These are phyloP conservation scores for Popillia japonica DNA, from an alignment of 1,140 invertebrate species.

Conservation along the genomic window DNA sequence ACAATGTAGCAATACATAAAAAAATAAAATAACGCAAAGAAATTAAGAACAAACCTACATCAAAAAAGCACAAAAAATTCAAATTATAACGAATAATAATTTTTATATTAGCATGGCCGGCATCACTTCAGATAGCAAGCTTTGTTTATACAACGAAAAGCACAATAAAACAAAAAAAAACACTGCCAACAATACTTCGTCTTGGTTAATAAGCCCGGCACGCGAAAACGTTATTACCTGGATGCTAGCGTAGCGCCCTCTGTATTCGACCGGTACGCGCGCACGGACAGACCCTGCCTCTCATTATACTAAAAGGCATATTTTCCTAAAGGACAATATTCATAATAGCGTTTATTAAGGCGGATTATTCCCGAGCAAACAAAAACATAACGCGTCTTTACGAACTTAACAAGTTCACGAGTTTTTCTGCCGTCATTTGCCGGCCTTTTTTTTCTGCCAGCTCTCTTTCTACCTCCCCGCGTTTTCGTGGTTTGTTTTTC, in stretches of 20 bases:
- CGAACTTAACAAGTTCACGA: constrained; percentile 35
- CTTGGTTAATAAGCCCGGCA: constrained; percentile 33
- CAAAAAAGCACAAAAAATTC: no score
- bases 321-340: constrained; percentile 40
- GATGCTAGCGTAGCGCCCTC: constrained; percentile 28
- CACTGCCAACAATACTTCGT: not conserved
- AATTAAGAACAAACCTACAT: no score
- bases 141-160: not conserved
- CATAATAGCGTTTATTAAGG: constrained; percentile 35
- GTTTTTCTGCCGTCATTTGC: constrained; percentile 8
- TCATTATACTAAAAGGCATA: constrained; percentile 44
- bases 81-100: not conserved
- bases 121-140: not conserved
- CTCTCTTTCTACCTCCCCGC: not conserved
- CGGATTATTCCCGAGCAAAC: constrained; percentile 23
- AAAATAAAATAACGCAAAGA: no score
- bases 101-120: not conserved
- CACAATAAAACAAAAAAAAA: not conserved
- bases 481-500: constrained; percentile 27
- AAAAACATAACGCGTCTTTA: constrained; percentile 35
- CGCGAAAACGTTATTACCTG: constrained; percentile 42
- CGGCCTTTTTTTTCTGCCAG: not conserved
- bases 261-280: constrained; percentile 13
- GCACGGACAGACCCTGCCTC: constrained; percentile 39
- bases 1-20: no score